Percentiles rank a stretch among this genome's conserved stretches.
These are phyloP conservation scores for Steinernema carpocapsae DNA, from an alignment of 2,888 invertebrate species.

Conservation along the genomic window DNA sequence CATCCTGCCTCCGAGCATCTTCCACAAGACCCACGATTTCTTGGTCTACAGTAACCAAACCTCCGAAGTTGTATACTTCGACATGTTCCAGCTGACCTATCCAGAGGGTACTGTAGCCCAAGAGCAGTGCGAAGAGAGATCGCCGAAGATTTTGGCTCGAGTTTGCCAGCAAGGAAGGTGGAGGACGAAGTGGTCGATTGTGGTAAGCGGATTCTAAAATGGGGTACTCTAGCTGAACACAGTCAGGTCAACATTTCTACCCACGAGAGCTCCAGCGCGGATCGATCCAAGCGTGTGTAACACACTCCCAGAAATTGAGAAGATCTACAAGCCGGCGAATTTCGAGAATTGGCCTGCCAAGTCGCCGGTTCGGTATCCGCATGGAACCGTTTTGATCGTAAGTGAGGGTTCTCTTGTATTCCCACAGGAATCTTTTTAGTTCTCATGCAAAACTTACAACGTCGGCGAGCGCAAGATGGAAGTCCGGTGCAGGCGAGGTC, in stretches of 20 bases:
- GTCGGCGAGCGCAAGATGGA: conserved; percentile 16
- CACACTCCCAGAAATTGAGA: background rate
- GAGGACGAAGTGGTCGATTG: conserved; percentile 1
- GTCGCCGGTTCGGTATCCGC: background rate
- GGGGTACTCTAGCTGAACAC: background rate
- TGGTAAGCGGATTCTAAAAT: background rate
- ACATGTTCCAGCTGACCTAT: background rate
- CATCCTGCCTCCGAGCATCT: background rate
- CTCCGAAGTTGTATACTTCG: conserved; percentile 9
- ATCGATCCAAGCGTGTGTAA: background rate
- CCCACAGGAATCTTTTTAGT: background rate
- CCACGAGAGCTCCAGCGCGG: background rate
- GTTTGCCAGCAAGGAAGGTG: background rate
- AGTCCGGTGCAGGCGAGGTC: conserved; percentile 55
- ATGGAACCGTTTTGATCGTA: conserved; percentile 16
- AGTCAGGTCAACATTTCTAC: conserved; percentile 26
- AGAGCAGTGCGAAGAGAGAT: conserved; percentile 3
- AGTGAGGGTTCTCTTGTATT: background rate
- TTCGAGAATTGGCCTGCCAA: background rate
- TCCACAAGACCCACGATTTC: background rate
- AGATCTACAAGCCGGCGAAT: conserved; percentile 11
- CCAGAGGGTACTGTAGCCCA: conserved; percentile 25
- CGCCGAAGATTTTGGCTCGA: background rate
- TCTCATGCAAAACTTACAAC: conserved; percentile 18
- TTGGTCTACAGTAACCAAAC: conserved; percentile 24